Evolutionary conservation across 2,888 invertebrate genomes (phyloP).

Genomic region (Dasysyrphus tricinctus): DNA sequence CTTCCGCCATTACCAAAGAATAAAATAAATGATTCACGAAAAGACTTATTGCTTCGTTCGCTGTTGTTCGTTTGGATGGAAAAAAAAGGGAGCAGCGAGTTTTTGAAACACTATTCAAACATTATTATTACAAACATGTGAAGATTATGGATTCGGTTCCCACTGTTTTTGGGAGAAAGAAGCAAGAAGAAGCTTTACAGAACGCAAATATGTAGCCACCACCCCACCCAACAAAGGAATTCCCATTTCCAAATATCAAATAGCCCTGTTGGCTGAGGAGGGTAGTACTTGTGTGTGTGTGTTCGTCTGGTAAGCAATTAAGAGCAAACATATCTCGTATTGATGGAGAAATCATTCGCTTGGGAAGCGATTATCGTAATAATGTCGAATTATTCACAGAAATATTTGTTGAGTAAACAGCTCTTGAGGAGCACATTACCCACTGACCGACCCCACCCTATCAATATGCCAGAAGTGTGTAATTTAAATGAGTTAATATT

Average conservation of each 20-base stretch:
- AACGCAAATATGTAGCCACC: slow-evolving; percentile 17
- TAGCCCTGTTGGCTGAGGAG: not conserved
- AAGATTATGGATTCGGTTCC: not conserved
- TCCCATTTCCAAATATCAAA: slow-evolving; percentile 48
- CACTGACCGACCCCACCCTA: not conserved
- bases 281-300: no score
- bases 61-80: not conserved
- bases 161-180: no score
- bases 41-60: slow-evolving; percentile 18
- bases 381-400: slow-evolving; percentile 15
- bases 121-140: slow-evolving; percentile 13
- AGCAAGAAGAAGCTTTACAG: not conserved
- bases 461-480: not conserved
- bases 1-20: not conserved
- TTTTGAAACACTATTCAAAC: slow-evolving; percentile 16
- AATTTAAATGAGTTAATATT: slow-evolving; percentile 32
- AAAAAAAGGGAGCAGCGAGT: slow-evolving; percentile 26
- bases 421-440: not conserved
- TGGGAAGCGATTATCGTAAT: slow-evolving; percentile 19
- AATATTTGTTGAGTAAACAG: not conserved
- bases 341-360: slow-evolving; percentile 14
- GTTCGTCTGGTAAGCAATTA: slow-evolving; percentile 58
- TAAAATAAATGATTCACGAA: slow-evolving; percentile 34
- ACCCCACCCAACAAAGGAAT: slow-evolving; percentile 40
- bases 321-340: slow-evolving; percentile 53